A percentile compares a stretch with the other conserved stretches of the same genome.
phyloP scores from a whole-genome alignment of 2,888 invertebrate species.

The Calephelis perditalis region DNA sequence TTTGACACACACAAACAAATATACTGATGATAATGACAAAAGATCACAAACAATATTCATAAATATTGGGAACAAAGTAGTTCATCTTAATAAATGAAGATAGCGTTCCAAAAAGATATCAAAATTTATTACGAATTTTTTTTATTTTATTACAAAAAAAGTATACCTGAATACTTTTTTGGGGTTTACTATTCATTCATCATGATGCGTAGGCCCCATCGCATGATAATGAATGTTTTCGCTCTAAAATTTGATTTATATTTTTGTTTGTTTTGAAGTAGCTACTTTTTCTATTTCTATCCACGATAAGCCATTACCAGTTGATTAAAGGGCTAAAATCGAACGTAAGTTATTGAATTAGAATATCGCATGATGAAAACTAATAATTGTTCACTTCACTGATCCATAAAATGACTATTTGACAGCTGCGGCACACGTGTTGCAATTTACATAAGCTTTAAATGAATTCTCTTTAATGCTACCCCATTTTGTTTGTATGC shows the following conservation, averaged over 20 bases:
- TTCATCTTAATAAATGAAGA: too few species aligned
- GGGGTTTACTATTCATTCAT: not conserved
- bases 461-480: not conserved
- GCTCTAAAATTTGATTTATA: not conserved
- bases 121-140: too few species aligned
- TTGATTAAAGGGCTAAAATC: slow-evolving; percentile 4
- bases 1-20: too few species aligned
- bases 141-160: too few species aligned
- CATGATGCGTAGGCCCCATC: not conserved
- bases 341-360: slow-evolving; percentile 6
- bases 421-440: not conserved
- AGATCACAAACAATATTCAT: too few species aligned
- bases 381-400: slow-evolving; percentile 1
- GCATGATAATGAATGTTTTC: too few species aligned
- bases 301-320: not conserved
- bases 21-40: too few species aligned
- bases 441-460: not conserved
- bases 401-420: slow-evolving; percentile 7
- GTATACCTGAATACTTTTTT: too few species aligned
- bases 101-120: too few species aligned
- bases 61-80: too few species aligned
- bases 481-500: not conserved
- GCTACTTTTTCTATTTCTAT: not conserved
- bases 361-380: slow-evolving; percentile 2
- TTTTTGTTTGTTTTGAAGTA: not conserved